Base-by-base conservation (phyloP, 2,797 vertebrate genomes). In the Arnoldichthys spilopterus region DNA sequence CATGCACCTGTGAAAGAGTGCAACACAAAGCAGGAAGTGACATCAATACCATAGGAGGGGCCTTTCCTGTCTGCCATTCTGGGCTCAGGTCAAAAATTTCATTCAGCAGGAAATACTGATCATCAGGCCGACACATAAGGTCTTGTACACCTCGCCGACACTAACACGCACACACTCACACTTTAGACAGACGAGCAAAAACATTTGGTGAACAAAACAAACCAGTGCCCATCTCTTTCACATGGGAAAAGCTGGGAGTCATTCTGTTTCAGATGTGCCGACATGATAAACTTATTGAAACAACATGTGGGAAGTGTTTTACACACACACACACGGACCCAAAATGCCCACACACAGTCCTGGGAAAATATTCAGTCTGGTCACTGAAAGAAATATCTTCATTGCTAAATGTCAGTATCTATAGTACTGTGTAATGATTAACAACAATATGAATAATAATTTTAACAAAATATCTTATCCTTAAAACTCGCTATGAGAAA, bases 11-110 rank as follows among this genome's bases (percentile, higher is more conserved):
- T 70, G 79, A 77, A 54, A 51, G 15, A 66, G 64, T 78, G 71
- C 51, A 75, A 61, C 73, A 74, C 59, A 77, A 63, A 76, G 70
- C 80, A 82, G 79, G 82, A 85, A 85, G 82, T 78, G 74, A 85
- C 78, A 84, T 85, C 84, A 86, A 47, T 74, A 68, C 56, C 71
- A 69, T 66, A 76, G 82, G 82, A 84, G 78, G 79, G 76, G 84
- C 63, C 58, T 68, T 79, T 85, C 84, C 84, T 81, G 82, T 79
- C 82, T 85, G 68, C 78, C 76, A 79, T 86, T 79, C 73, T 83
- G 61, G 64, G 74, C 56, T 76, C 40, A 53, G 76, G 78, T 76
- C 80, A 81, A 82, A 78, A 84, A 78, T 67, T 72, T 77, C 37
- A 79, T 78, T 84, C 15, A 61, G 72, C 81, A 83, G 85, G 82